Evolutionary conservation across 92 coral and sea anemone genomes (phyloP), one percentile per base, ranked within the genome.

Genomic region (Micromussa lordhowensis): DNA sequence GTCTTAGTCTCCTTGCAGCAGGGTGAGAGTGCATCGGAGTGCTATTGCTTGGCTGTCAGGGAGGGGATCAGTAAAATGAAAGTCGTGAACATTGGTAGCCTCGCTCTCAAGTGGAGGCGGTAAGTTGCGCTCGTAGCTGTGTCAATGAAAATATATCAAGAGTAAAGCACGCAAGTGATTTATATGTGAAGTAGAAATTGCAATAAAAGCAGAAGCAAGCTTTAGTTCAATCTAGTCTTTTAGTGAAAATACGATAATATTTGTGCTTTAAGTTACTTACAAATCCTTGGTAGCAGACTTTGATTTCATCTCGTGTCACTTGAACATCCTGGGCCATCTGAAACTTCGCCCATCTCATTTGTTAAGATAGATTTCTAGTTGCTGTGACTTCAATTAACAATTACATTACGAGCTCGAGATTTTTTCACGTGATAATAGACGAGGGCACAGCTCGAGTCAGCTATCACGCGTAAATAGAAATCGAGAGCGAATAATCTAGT

Each of bases 11-110:
- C 95, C 49, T 88, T 97, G 77, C 98, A 97, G 91, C 98, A 97
- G 75, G 96, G 96, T 68, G 99, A 97, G 55, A 94, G 98, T 58
- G 99, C 99, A n/a, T 97, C 97, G 2, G 99, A 97, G 77, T 97
- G 99, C 82, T 97, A 96, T 85, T 97, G 99, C 70, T 96, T 97
- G 87, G 82, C 91, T 75, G 98, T 96, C 72, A 95, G 91, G 71
- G 88, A 85, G 68, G 94, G 94, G 11, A 93, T 93, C 85, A 94
- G 95, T 77, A 82, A 86, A 69, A 91, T 93, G 66, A 92, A 93
- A 63, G 95, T 90, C 29, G 95, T 97, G 15, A 92, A 96, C 75
- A 94, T 97, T 49, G 99, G 99, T 7, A 95, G 91, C 28, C 96
- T 97, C 68, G 96, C 91, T 21, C 93, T 97, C 3, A 94, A 97